Conservation (phyloP, 2,113 vertebrate species). For the Pterophyllum scalare region DNA sequence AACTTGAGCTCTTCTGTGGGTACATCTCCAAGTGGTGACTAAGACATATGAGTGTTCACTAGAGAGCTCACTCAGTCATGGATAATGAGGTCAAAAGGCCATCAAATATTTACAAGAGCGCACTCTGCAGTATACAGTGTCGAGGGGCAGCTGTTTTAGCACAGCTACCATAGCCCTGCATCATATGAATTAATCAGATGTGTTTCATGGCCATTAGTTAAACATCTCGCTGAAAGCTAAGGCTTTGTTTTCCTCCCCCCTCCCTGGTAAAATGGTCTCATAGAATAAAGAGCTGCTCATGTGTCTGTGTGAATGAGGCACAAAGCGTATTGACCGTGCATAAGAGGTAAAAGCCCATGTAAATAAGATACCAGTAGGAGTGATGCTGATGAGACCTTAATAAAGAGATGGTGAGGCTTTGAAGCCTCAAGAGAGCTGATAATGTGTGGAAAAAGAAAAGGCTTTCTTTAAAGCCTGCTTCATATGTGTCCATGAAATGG, state of each 20-base stretch:
- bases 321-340: conserved; percentile 37
- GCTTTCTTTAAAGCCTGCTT: conserved; percentile 34
- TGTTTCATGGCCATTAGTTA: conserved; percentile 44
- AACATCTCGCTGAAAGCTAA: conserved; percentile 49
- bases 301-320: conserved; percentile 18
- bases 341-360: conserved; percentile 59
- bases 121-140: conserved; percentile 57
- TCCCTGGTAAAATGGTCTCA: conserved; percentile 30
- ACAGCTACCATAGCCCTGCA: conserved; percentile 11
- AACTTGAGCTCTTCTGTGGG: conserved; percentile 31
- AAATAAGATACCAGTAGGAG: conserved; percentile 65
- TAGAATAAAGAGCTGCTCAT: conserved; percentile 25
- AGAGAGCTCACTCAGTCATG: conserved; percentile 72
- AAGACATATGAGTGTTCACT: conserved; percentile 67
- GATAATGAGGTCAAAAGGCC: conserved; percentile 80
- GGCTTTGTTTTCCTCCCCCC: conserved; percentile 34
- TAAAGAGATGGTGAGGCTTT: conserved; percentile 62
- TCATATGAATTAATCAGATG: conserved; percentile 61
- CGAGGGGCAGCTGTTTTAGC: conserved; percentile 49
- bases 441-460: conserved; percentile 44
- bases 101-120: conserved; percentile 78
- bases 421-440: conserved; percentile 56
- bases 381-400: conserved; percentile 59
- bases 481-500: conserved; percentile 62
- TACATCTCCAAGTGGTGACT: conserved; percentile 60